A percentile compares a stretch with the other conserved stretches of the same genome.
Conservation (phyloP, 2,797 vertebrate species). For the Malurus leucopterus region DNA sequence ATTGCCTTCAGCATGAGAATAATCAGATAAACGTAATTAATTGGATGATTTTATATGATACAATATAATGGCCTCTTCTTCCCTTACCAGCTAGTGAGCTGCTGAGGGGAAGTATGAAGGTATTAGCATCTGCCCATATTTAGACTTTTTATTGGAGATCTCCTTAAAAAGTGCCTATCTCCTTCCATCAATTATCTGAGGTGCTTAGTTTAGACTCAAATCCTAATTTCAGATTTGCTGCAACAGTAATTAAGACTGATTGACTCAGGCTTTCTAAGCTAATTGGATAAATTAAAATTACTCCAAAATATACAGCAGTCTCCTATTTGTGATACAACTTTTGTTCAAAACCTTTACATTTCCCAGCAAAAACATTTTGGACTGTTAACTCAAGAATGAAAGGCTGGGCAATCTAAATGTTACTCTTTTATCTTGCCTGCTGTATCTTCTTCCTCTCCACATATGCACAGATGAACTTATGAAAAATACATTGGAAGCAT, state of each 20-base stretch:
- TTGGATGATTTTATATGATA: no score
- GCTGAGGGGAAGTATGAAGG: background rate
- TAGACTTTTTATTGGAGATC: background rate
- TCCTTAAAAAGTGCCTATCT: background rate
- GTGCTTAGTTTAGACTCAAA: background rate
- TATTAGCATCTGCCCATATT: background rate
- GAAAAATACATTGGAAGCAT: background rate
- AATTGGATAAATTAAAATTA: background rate
- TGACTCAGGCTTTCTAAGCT: background rate
- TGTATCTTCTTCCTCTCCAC: background rate
- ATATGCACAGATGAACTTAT: background rate
- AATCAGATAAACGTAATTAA: no score
- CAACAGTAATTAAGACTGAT: background rate
- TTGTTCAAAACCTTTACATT: background rate
- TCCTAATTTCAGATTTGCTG: background rate
- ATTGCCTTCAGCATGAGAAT: no score
- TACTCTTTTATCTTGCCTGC: background rate
- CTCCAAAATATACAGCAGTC: background rate
- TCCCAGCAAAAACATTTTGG: background rate
- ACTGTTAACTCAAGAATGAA: background rate
- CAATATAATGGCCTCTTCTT: no score
- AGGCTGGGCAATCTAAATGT: rapidly evolving
- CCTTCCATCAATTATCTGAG: background rate
- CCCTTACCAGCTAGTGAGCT: background rate
- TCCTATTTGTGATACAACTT: background rate